These are phyloP conservation scores for Caenorhabditis wallacei DNA, from an alignment of 2,888 invertebrate genomes.

Conservation along the genomic window DNA sequence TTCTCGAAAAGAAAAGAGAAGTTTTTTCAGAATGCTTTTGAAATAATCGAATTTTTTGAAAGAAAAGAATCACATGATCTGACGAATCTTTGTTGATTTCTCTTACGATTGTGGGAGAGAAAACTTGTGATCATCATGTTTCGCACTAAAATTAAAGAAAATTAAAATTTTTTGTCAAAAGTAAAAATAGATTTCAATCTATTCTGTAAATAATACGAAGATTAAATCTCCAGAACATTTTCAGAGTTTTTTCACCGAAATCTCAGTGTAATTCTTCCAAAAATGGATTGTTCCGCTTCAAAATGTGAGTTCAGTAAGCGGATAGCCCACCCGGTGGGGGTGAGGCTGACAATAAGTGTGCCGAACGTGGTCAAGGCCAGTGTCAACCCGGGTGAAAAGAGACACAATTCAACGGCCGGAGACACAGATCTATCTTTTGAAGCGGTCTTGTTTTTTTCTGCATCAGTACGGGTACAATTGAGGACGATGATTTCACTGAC, in stretches of 20 bases:
- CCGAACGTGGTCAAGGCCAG: constrained; percentile 60
- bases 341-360: constrained; percentile 58
- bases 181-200: not conserved
- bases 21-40: not conserved
- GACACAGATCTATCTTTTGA: constrained; percentile 15
- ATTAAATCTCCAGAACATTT: not conserved
- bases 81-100: constrained; percentile 9
- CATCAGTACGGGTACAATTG: constrained; percentile 6
- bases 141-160: not conserved
- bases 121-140: not conserved
- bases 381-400: constrained; percentile 23
- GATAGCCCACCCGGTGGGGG: constrained; percentile 26
- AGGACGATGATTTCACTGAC: constrained; percentile 22
- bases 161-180: not conserved
- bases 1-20: not conserved
- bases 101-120: not conserved
- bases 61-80: constrained; percentile 9
- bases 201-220: not conserved
- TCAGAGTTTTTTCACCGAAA: not conserved
- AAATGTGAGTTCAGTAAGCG: constrained; percentile 34
- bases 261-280: not conserved
- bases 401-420: constrained; percentile 30
- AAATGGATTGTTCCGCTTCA: not conserved
- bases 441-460: constrained; percentile 43
- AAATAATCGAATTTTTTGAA: not conserved